These are phyloP conservation scores for Pimpla rufipes DNA, from an alignment of 2,888 invertebrate species.

Conservation along the genomic window DNA sequence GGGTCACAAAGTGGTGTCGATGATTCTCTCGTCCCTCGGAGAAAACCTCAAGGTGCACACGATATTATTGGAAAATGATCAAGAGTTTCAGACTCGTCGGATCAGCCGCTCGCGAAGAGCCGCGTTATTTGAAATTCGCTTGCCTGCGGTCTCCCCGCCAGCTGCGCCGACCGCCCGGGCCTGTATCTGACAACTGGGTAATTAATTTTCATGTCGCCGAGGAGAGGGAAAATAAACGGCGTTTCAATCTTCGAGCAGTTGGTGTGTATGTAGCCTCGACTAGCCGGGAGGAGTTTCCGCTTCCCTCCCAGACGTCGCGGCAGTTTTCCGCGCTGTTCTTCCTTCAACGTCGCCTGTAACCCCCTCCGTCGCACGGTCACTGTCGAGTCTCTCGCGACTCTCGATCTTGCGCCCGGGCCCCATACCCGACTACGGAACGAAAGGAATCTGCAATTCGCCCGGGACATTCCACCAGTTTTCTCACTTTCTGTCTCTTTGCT, in stretches of 20 bases:
- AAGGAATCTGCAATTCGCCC: slow-evolving; percentile 57
- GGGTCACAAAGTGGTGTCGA: slow-evolving; percentile 28
- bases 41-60: slow-evolving; percentile 16
- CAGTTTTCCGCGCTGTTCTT: slow-evolving; percentile 56
- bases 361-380: slow-evolving; percentile 26
- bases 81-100: slow-evolving; percentile 68
- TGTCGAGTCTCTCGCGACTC: slow-evolving; percentile 57
- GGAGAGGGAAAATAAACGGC: slow-evolving; percentile 79
- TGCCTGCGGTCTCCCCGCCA: slow-evolving; percentile 39
- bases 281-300: slow-evolving; percentile 1
- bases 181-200: slow-evolving; percentile 82
- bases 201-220: slow-evolving; percentile 82
- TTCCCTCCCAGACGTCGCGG: slow-evolving; percentile 7
- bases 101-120: slow-evolving; percentile 63
- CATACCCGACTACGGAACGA: slow-evolving; percentile 33
- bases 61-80: slow-evolving; percentile 77
- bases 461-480: slow-evolving; percentile 40
- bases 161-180: slow-evolving; percentile 70
- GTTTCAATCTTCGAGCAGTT: slow-evolving; percentile 72
- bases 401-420: slow-evolving; percentile 35
- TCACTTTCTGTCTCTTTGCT: background rate
- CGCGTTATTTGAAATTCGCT: slow-evolving; percentile 57
- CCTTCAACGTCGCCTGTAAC: slow-evolving; percentile 44
- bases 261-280: slow-evolving; percentile 22
- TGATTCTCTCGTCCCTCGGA: slow-evolving; percentile 33